These are phyloP conservation scores for Zaprionus taronus DNA, from an alignment of 1,140 invertebrate species.

Conservation along the genomic window DNA sequence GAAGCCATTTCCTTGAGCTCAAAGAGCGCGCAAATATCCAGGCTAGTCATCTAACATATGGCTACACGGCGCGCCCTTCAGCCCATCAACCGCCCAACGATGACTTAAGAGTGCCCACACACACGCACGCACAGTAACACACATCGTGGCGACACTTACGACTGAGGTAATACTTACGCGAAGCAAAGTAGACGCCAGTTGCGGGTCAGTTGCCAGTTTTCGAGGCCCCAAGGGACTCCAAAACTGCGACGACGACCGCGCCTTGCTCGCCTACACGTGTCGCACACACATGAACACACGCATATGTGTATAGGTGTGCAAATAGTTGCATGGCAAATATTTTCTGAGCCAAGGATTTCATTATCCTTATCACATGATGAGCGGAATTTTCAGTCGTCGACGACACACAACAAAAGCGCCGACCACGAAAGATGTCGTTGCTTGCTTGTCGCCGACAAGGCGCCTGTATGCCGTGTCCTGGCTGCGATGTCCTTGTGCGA, in stretches of 20 bases:
- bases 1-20: slow-evolving; percentile 75
- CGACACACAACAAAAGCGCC: slow-evolving; percentile 59
- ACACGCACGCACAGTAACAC: slow-evolving; percentile 22
- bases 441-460: slow-evolving; percentile 47
- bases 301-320: slow-evolving; percentile 17
- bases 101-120: slow-evolving; percentile 63
- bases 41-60: slow-evolving; percentile 40
- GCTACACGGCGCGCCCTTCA: slow-evolving; percentile 44
- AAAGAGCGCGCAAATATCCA: slow-evolving; percentile 38
- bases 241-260: slow-evolving; percentile 64
- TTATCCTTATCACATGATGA: slow-evolving; percentile 83
- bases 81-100: slow-evolving; percentile 31
- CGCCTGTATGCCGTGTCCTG: slow-evolving; percentile 9
- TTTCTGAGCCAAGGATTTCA: slow-evolving; percentile 82
- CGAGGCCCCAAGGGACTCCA: slow-evolving; percentile 62
- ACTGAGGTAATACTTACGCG: slow-evolving; percentile 76
- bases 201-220: slow-evolving; percentile 18
- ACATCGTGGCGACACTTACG: slow-evolving; percentile 57
- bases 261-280: slow-evolving; percentile 70
- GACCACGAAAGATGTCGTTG: slow-evolving; percentile 61
- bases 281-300: slow-evolving; percentile 22
- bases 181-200: slow-evolving; percentile 26
- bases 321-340: slow-evolving; percentile 77
- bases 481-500: slow-evolving; percentile 49
- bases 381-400: slow-evolving; percentile 60